Base-by-base conservation (phyloP, 2,888 invertebrate genomes). In the Agelastica alni region DNA sequence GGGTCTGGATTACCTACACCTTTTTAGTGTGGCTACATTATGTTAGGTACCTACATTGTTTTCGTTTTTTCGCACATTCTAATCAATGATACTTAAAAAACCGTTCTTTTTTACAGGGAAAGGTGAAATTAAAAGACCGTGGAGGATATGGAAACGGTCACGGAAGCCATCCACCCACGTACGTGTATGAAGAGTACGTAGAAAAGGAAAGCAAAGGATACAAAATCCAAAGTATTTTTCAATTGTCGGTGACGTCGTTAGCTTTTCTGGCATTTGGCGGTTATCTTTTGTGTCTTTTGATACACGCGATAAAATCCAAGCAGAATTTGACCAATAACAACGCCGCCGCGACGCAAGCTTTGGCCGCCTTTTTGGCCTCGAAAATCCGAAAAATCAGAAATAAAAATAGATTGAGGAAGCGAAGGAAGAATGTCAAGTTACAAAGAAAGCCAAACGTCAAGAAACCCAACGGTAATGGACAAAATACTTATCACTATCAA, bases 191-290 rank as follows among this genome's bases (percentile, higher is more conserved):
- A 34, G 66, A 70, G 10, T 59, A 70, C 5, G 60, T 67, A 26
- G 44, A 65, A 7, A 67, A 79, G 34, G 80, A 81, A 56, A 80
- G 83, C 17, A 82, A 83, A 2, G 79, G 64, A n/a, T 72, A 70
- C 42, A 74, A 74, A 13, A 59, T 91, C 42, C 86, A 87, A 61
- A 86, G 86, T 37, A 82, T 91, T 44, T 91, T 92, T 68, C 87
- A 91, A 58, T 80, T 88, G 62, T 87, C 91, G 0, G 81, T 92
- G 6, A 91, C 91, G 0, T 85, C 89, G 0, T 75, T 92, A 46
- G 87, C 92, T 0, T 92, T 92, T 75, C 75, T 92, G 4, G 92
- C 92, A 0, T 93, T 93, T 67, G 92, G 91, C 0, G 92, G 91
- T 1, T 93, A 93, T 70, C 76, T 93, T 13, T 72, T 92, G 1